Evolutionary conservation across 1,140 invertebrate species (phyloP).

Genomic region (Yoshiicerus persimilis): DNA sequence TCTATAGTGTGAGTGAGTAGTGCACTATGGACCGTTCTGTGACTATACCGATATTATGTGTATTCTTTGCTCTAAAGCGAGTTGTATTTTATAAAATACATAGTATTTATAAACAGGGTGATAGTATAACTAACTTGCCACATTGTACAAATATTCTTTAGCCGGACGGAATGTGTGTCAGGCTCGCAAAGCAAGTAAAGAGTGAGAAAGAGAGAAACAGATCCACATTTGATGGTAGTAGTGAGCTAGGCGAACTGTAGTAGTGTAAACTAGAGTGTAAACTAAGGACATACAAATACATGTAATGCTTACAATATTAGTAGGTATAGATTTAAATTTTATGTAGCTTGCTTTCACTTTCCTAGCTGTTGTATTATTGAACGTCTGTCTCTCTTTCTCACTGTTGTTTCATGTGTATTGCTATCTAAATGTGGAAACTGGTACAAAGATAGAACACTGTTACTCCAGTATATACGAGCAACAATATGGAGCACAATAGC

Average conservation of each 20-base stretch:
- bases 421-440: background rate
- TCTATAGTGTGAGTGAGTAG: background rate
- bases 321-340: background rate
- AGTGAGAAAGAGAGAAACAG: conserved; percentile 31
- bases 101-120: background rate
- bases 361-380: background rate
- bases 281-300: background rate
- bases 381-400: background rate
- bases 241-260: background rate
- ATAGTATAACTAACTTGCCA: background rate
- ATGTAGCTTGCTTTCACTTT: background rate
- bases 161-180: conserved; percentile 16
- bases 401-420: background rate
- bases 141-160: background rate
- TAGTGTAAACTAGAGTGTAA: background rate
- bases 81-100: no score
- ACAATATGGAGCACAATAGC: background rate
- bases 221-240: background rate
- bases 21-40: background rate
- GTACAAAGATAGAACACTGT: no score
- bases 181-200: background rate
- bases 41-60: background rate
- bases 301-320: background rate
- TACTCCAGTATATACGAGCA: background rate
- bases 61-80: background rate